These are phyloP conservation scores for Pampusana beccarii DNA, from an alignment of 2,113 vertebrate species.

Conservation along the genomic window DNA sequence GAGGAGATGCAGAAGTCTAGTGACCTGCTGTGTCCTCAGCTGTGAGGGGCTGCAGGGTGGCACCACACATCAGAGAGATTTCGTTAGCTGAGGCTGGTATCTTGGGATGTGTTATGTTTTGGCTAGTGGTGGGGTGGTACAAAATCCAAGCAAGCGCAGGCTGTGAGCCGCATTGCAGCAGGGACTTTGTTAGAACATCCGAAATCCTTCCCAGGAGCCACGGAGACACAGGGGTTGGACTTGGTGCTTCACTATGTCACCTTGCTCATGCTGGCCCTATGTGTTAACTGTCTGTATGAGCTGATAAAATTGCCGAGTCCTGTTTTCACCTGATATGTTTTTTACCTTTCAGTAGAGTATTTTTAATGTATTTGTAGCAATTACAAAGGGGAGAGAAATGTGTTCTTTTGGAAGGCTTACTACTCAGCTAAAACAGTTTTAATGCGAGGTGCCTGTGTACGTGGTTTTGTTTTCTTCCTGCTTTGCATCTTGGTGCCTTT, in stretches of 20 bases:
- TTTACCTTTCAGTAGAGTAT: background rate
- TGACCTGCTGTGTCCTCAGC: background rate
- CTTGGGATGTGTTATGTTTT: background rate
- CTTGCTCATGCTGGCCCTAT: background rate
- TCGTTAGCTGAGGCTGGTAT: fast-evolving
- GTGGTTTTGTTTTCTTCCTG: background rate
- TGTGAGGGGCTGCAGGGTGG: background rate
- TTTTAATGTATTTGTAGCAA: background rate
- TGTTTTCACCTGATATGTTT: background rate
- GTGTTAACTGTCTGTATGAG: background rate
- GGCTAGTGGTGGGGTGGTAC: fast-evolving
- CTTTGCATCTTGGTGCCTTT: background rate
- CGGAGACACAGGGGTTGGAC: background rate
- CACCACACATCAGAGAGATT: background rate
- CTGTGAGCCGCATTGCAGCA: fast-evolving
- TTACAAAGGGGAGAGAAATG: background rate
- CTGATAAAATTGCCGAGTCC: background rate
- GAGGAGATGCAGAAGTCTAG: background rate
- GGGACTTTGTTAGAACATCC: background rate
- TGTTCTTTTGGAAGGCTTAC: background rate
- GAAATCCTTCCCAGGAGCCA: background rate
- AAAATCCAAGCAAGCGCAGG: no score
- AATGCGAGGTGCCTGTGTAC: background rate
- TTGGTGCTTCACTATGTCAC: background rate
- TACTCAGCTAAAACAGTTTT: background rate